phyloP scores from a whole-genome alignment of 2,113 vertebrate genomes.

The Geothlypis trichas region DNA sequence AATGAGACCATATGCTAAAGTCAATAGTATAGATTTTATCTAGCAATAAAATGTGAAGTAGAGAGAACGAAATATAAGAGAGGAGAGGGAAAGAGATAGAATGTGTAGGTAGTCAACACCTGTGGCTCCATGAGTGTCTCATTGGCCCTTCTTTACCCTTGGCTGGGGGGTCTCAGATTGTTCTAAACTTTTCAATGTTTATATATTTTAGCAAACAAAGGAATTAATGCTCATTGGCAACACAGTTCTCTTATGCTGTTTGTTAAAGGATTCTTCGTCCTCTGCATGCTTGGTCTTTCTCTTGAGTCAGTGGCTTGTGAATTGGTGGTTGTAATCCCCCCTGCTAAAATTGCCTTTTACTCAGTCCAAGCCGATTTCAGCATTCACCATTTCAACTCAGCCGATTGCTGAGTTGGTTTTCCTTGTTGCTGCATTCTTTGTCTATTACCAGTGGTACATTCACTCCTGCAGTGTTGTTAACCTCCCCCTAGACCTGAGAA shows the following conservation, averaged over 20 bases:
- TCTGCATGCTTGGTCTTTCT: not conserved
- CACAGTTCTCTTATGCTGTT: not conserved
- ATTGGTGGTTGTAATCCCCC: no score
- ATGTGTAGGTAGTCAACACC: fast-evolving
- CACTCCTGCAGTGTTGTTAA: not conserved
- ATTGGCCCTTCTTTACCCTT: not conserved
- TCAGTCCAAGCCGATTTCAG: not conserved
- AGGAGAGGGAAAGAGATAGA: not conserved
- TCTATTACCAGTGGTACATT: not conserved
- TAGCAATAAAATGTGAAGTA: not conserved
- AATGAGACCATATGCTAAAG: not conserved
- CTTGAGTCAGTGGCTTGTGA: not conserved
- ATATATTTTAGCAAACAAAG: not conserved
- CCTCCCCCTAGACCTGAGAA: not conserved
- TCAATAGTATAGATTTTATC: not conserved
- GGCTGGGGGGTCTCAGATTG: not conserved
- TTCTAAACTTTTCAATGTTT: not conserved
- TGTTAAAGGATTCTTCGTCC: not conserved
- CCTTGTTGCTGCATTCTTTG: not conserved
- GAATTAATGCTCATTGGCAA: not conserved
- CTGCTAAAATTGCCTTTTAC: not conserved
- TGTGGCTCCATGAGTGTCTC: not conserved
- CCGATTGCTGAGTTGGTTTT: not conserved
- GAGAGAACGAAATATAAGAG: not conserved
- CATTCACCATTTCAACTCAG: no score